Conservation (phyloP, 2,113 vertebrate species). For the Columbina picui region DNA sequence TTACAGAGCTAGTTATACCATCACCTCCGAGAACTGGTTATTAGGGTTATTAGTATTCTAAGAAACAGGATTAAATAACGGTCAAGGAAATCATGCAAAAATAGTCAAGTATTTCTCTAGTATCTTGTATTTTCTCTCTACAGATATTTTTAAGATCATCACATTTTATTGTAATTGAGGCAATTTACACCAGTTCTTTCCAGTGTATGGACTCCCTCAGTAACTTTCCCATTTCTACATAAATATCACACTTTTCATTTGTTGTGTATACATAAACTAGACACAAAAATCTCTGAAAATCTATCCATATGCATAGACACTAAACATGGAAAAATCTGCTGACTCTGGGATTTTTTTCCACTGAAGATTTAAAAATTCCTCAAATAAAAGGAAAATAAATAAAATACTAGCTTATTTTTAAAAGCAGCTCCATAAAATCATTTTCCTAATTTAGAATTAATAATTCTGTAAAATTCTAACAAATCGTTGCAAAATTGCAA, state of each 20-base stretch:
- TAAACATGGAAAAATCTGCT: background rate
- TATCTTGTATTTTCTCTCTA: background rate
- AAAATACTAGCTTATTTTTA: background rate
- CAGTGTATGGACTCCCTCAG: background rate
- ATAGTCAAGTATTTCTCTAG: background rate
- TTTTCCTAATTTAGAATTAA: background rate
- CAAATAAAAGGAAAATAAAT: background rate
- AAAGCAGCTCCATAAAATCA: background rate
- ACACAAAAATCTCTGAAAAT: background rate
- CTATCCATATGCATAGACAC: background rate
- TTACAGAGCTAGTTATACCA: background rate
- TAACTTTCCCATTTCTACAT: background rate
- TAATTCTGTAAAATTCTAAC: background rate
- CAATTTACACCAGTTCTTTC: background rate
- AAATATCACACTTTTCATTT: background rate
- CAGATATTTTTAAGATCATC: background rate
- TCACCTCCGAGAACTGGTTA: background rate
- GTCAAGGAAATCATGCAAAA: background rate
- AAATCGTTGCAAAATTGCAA: background rate
- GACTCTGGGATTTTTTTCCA: background rate
- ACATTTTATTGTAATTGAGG: background rate
- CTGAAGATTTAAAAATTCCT: background rate
- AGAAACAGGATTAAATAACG: background rate
- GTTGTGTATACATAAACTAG: background rate
- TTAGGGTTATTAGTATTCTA: background rate